Percentiles rank a stretch among this genome's conserved stretches.
Evolutionary conservation across 2,888 invertebrate genomes (phyloP).

Genomic region (Galerucella nymphaeae): DNA sequence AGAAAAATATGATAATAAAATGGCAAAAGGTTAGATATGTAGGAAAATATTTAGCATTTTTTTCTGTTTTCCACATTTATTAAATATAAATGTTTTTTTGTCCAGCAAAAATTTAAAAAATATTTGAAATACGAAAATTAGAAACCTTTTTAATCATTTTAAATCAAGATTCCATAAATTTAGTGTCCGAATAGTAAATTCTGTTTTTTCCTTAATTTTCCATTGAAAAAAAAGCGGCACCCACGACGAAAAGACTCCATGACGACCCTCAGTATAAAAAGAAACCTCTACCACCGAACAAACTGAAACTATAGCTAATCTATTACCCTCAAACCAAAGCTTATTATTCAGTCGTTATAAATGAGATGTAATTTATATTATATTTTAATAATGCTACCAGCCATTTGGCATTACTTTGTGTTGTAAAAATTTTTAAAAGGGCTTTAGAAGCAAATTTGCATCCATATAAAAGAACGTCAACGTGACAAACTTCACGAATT

Average conservation of each 20-base stretch:
- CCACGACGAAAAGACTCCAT: slow-evolving; percentile 12
- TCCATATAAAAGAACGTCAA: slow-evolving; percentile 21
- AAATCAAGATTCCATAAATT: too few relatives aligned
- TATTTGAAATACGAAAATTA: too few relatives aligned
- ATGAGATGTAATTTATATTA: slow-evolving; percentile 59
- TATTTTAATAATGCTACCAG: slow-evolving; percentile 60
- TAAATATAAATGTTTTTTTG: too few relatives aligned
- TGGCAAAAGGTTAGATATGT: too few relatives aligned
- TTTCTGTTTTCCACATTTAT: too few relatives aligned
- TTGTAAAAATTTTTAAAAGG: slow-evolving; percentile 43
- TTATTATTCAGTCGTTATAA: slow-evolving; percentile 58
- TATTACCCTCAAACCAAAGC: slow-evolving; percentile 53
- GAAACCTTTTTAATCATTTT: too few relatives aligned
- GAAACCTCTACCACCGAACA: slow-evolving; percentile 46
- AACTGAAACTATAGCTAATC: slow-evolving; percentile 58
- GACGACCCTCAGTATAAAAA: slow-evolving; percentile 38
- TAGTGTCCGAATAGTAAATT: too few relatives aligned
- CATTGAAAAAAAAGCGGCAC: neutral
- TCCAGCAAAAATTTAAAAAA: too few relatives aligned
- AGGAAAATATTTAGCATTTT: too few relatives aligned
- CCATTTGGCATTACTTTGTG: slow-evolving; percentile 57
- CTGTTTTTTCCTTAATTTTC: too few relatives aligned
- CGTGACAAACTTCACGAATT: slow-evolving; percentile 18
- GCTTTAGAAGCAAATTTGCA: slow-evolving; percentile 43
- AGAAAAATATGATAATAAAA: too few relatives aligned